phyloP scores from a whole-genome alignment of 1,140 invertebrate genomes.

The Drosophila nasuta region DNA sequence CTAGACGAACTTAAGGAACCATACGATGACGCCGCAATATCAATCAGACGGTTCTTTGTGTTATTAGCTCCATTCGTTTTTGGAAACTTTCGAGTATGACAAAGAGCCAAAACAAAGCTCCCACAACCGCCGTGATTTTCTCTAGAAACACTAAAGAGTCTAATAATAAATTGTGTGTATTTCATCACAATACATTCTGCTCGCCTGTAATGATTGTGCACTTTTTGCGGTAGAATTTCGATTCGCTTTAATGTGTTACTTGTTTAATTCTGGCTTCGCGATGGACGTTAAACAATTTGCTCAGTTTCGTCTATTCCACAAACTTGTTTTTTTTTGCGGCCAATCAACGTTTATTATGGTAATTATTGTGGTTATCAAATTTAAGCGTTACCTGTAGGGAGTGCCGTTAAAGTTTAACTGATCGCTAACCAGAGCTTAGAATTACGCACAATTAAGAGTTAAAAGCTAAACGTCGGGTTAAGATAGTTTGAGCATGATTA shows the following conservation, averaged over 20 bases:
- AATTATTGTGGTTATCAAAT: slow-evolving; percentile 22
- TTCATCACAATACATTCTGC: background rate
- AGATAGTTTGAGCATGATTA: background rate
- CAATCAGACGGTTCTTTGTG: slow-evolving; percentile 2
- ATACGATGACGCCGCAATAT: slow-evolving; percentile 19
- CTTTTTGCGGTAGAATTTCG: background rate
- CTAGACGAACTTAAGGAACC: slow-evolving; percentile 1
- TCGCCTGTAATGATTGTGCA: background rate
- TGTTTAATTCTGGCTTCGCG: background rate
- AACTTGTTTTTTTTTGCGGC: slow-evolving; percentile 5
- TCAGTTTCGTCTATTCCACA: background rate
- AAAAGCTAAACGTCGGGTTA: background rate
- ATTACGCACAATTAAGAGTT: background rate
- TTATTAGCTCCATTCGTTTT: background rate
- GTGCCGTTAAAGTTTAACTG: slow-evolving; percentile 18
- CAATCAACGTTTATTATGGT: slow-evolving; percentile 8
- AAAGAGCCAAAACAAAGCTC: slow-evolving; percentile 1
- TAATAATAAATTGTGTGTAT: background rate
- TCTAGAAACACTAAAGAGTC: slow-evolving; percentile 2
- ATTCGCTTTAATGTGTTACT: background rate
- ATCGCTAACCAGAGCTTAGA: background rate
- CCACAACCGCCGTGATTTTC: background rate
- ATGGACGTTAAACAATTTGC: background rate
- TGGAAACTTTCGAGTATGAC: slow-evolving; percentile 2
- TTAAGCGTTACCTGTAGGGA: background rate